Conservation (phyloP, 2,113 vertebrate species). For the Nestor notabilis region DNA sequence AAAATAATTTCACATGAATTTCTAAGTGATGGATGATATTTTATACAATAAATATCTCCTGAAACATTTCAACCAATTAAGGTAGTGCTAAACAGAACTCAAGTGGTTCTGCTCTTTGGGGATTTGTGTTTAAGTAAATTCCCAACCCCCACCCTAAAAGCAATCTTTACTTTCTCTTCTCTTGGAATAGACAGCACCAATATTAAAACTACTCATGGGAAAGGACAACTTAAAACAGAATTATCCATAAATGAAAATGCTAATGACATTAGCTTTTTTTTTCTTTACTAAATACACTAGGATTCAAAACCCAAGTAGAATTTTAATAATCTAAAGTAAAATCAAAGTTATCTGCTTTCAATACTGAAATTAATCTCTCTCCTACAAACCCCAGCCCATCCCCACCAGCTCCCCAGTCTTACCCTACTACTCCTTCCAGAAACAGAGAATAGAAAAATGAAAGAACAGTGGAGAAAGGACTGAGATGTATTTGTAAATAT, state of each 20-base stretch:
- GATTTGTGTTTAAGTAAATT: background rate
- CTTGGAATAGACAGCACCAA: background rate
- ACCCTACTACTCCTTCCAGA: background rate
- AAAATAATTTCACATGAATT: background rate
- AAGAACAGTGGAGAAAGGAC: background rate
- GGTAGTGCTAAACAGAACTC: background rate
- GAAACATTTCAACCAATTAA: background rate
- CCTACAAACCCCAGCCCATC: background rate
- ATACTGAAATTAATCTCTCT: background rate
- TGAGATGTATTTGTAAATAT: background rate
- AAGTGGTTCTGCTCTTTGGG: background rate
- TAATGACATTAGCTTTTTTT: background rate
- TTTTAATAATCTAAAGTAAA: background rate
- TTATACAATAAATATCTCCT: background rate
- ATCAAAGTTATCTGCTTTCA: background rate
- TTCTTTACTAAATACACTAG: background rate
- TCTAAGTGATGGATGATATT: background rate
- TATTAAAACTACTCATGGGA: background rate
- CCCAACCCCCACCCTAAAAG: background rate
- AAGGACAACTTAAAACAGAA: constrained; percentile 11
- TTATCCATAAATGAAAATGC: constrained; percentile 12
- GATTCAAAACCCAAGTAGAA: background rate
- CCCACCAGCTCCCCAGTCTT: background rate
- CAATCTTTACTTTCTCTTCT: background rate
- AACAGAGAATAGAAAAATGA: background rate